Evolutionary conservation across 2,888 invertebrate species (phyloP).

Genomic region (Agriopis marginaria): DNA sequence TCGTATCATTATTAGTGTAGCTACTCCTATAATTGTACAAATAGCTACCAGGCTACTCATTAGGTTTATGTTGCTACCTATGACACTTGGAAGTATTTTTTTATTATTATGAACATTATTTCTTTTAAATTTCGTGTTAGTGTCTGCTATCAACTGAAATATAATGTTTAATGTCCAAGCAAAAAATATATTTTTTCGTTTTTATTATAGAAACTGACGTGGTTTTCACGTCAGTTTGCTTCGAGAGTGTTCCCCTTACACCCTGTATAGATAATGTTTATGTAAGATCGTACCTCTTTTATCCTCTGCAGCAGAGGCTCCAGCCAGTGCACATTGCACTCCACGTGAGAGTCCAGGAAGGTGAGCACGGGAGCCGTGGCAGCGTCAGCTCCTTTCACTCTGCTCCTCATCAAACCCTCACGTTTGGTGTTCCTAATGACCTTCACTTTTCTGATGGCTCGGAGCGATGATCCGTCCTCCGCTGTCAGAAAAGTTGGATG

Average conservation of each 20-base stretch:
- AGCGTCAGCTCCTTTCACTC: constrained; percentile 96
- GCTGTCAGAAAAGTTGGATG: constrained; percentile 55
- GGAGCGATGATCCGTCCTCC: constrained; percentile 95
- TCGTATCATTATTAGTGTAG: not conserved
- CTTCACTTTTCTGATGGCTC: constrained; percentile 96
- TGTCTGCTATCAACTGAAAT: too few species aligned
- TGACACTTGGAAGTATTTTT: too few species aligned
- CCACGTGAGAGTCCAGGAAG: constrained; percentile 99
- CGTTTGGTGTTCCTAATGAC: constrained; percentile 97
- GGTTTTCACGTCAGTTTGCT: too few species aligned
- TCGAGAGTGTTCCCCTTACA: too few species aligned
- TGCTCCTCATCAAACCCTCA: constrained; percentile 97
- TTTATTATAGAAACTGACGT: too few species aligned
- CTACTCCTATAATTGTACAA: not conserved
- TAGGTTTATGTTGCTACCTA: too few species aligned
- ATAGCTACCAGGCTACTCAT: not conserved
- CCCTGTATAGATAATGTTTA: too few species aligned
- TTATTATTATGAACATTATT: too few species aligned
- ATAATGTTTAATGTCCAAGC: too few species aligned
- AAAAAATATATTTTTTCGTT: too few species aligned
- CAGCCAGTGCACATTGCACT: constrained; percentile 98
- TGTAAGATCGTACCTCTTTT: constrained; percentile 88
- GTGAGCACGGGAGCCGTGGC: constrained; percentile 96
- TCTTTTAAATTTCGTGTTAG: too few species aligned
- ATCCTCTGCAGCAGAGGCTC: constrained; percentile 97